Base-by-base conservation (phyloP, 2,888 invertebrate genomes). In the Ennomos fuscantarius region DNA sequence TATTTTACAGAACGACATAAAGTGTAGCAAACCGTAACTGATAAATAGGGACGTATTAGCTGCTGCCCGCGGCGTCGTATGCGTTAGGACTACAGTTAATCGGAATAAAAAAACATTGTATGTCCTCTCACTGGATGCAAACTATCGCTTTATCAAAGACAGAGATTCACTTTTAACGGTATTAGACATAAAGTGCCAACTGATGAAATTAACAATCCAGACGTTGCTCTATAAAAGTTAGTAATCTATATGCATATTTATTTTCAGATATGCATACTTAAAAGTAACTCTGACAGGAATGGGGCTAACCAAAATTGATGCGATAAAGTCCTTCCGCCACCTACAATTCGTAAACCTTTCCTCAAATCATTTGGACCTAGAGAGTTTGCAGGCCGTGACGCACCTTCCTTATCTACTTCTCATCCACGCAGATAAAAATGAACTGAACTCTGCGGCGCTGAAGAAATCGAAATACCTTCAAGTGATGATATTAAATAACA, bases 271-370 rank as follows among this genome's bases (percentile, higher is more conserved):
- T 73, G 93, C 94, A 8, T 95, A 94, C 73, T 74, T 95, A 42
- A 93, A 93, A 80, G 88, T 93, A 13, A 78, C 88, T 0, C 88
- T 93, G 10, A 91, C 84, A 1, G 88, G 89, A 11, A 85, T 90
- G 81, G 79, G 73, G 8, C 72, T 95, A 9, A 94, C 94, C 0
- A 85, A 93, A 49, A 84, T 95, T n/a, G 74, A 79, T 0, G 84
- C 87, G 0, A 81, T 95, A 54, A 75, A 83, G 33, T 76, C 76
- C 47, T 95, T 93, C 71, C 88, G 86, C 54, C 91, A 94, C 66
- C 79, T 95, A 1, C 86, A 94, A 52, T 94, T 93, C 65, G 77
- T 95, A 1, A 92, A 95, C 62, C 82, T 95, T 1, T 93, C 93
- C 5, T 83, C 92, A 2, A 95, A 95, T 66, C 78, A 76, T 33